Evolutionary conservation across 2,797 vertebrate species (phyloP).

Genomic region (Intellagama lesueurii): DNA sequence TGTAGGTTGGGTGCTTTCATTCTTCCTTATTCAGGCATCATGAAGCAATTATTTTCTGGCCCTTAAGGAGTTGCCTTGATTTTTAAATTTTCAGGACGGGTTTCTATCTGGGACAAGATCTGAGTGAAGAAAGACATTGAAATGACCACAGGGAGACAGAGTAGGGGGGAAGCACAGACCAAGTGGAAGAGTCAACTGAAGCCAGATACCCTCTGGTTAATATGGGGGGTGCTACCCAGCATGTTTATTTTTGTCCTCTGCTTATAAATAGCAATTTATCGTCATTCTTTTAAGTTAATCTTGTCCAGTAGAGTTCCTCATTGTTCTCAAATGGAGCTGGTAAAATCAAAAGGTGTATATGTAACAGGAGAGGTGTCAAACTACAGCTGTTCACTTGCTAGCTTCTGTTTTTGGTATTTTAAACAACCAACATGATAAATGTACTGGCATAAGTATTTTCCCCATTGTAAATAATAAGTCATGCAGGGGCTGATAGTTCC

Average conservation of each 20-base stretch:
- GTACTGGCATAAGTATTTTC: no score
- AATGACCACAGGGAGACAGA: neutral
- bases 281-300: neutral
- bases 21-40: no score
- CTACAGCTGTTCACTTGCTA: neutral
- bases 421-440: neutral
- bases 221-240: neutral
- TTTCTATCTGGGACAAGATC: neutral
- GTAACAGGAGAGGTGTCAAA: neutral
- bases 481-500: neutral
- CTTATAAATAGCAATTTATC: neutral
- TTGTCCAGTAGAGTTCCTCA: neutral
- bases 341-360: neutral
- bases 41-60: no score
- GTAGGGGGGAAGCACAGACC: neutral
- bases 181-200: neutral
- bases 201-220: neutral
- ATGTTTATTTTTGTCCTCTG: neutral
- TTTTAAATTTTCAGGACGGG: neutral
- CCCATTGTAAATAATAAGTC: no score
- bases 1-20: no score
- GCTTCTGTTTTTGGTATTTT: neutral
- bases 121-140: neutral
- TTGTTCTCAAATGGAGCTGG: neutral
- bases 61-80: neutral